A percentile compares a stretch with the other conserved stretches of the same genome.
Evolutionary conservation across 1,140 invertebrate species (phyloP).

Genomic region (Spodoptera frugiperda): DNA sequence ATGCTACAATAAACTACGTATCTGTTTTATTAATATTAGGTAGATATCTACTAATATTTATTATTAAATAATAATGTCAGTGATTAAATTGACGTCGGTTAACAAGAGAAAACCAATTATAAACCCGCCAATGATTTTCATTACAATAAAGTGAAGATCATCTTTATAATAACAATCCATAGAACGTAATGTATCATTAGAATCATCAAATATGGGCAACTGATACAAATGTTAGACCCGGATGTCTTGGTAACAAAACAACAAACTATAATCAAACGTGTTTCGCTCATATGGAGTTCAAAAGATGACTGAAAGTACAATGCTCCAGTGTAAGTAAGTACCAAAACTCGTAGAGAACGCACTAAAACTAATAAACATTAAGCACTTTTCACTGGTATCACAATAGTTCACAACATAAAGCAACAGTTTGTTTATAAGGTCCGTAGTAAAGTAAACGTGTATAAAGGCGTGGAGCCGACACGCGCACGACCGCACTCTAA

Average conservation of each 20-base stretch:
- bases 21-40: too few relatives aligned
- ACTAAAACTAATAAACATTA: constrained; percentile 61
- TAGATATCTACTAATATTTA: neutral
- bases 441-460: constrained; percentile 59
- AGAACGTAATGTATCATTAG: constrained; percentile 21
- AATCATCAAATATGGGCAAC: constrained; percentile 50
- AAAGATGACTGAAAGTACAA: constrained; percentile 62
- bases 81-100: neutral
- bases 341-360: constrained; percentile 68
- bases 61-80: too few relatives aligned
- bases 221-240: constrained; percentile 67
- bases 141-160: constrained; percentile 44
- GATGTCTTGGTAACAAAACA: constrained; percentile 81
- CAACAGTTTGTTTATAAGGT: constrained; percentile 68
- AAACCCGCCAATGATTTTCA: constrained; percentile 52
- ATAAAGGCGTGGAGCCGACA: constrained; percentile 49
- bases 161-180: constrained; percentile 35
- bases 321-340: constrained; percentile 62
- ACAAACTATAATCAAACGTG: constrained; percentile 81
- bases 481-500: constrained; percentile 65
- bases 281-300: constrained; percentile 72
- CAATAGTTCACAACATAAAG: constrained; percentile 61
- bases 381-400: constrained; percentile 69
- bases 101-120: neutral
- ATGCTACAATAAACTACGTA: neutral